phyloP scores from a whole-genome alignment of 2,888 invertebrate species.

The Limnephilus marmoratus region DNA sequence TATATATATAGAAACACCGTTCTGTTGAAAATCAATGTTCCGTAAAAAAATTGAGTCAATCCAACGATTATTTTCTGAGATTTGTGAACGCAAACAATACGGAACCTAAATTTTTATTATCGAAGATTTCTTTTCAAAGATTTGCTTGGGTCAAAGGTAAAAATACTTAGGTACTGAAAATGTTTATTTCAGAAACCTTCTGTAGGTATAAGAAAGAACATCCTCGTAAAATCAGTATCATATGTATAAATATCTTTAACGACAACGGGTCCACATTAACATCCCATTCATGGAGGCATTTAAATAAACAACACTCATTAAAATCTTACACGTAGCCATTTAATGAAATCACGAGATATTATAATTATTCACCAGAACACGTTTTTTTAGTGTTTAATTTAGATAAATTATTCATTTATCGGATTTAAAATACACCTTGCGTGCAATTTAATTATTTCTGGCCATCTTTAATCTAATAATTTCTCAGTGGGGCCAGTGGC shows the following conservation, averaged over 20 bases:
- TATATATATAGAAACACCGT: too few species aligned
- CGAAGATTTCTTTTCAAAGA: too few species aligned
- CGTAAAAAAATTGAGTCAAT: too few species aligned
- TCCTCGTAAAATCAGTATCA: not conserved
- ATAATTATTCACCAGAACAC: slow-evolving; percentile 29
- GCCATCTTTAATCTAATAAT: slow-evolving; percentile 3
- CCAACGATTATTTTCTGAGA: too few species aligned
- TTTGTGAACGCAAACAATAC: too few species aligned
- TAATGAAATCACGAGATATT: slow-evolving; percentile 9
- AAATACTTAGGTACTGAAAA: not conserved
- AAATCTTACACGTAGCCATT: slow-evolving; percentile 12
- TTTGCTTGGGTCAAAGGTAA: too few species aligned
- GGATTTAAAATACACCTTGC: slow-evolving; percentile 42
- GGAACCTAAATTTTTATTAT: too few species aligned
- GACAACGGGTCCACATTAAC: slow-evolving; percentile 8
- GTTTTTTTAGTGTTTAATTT: slow-evolving; percentile 32
- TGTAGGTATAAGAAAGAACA: not conserved
- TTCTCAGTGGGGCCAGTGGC: not conserved
- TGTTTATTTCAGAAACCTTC: not conserved
- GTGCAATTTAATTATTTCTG: slow-evolving; percentile 40
- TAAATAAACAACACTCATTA: slow-evolving; percentile 21
- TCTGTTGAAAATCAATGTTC: too few species aligned
- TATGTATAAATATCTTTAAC: not conserved
- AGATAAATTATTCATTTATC: slow-evolving; percentile 39
- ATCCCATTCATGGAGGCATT: not conserved